Evolutionary conservation across 1,140 invertebrate genomes (phyloP).

Genomic region (Aphidius ervi): DNA sequence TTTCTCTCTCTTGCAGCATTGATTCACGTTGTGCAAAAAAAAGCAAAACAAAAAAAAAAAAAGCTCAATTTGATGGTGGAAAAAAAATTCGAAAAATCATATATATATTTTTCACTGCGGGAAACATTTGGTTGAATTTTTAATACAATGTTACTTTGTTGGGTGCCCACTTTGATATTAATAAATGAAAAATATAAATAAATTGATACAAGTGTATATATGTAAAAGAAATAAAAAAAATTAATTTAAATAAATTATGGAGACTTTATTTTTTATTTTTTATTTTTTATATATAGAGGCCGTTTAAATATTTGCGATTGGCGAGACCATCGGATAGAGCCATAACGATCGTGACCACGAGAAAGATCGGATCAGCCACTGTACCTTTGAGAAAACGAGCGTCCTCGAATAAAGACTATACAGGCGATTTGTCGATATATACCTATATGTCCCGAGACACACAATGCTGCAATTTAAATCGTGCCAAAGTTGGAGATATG

Average conservation of each 20-base stretch:
- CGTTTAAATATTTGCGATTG: background rate
- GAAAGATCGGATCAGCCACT: conserved; percentile 15
- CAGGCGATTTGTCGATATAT: conserved; percentile 15
- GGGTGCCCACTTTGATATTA: background rate
- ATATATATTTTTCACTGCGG: conserved; percentile 5
- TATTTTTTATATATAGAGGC: conserved; percentile 7
- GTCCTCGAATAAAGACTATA: conserved; percentile 18
- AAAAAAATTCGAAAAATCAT: conserved; percentile 13
- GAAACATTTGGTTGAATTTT: conserved; percentile 9
- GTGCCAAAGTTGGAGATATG: no score
- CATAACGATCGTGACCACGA: conserved; percentile 11
- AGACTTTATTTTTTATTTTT: background rate
- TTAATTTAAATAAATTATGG: conserved; percentile 4
- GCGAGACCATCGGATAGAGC: conserved; percentile 11
- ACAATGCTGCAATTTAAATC: no score
- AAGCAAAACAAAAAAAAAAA: conserved; percentile 1
- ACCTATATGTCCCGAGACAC: background rate
- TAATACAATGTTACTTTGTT: background rate
- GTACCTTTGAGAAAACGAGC: background rate
- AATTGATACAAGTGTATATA: background rate
- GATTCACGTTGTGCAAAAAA: conserved; percentile 21
- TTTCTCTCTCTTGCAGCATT: conserved; percentile 1
- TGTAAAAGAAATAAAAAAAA: conserved; percentile 5
- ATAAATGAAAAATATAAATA: background rate
- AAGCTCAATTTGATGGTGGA: conserved; percentile 5